Percentiles rank a stretch among this genome's conserved stretches.
Conservation (phyloP, 1,140 invertebrate genomes). For the Epicauta chinensis region DNA sequence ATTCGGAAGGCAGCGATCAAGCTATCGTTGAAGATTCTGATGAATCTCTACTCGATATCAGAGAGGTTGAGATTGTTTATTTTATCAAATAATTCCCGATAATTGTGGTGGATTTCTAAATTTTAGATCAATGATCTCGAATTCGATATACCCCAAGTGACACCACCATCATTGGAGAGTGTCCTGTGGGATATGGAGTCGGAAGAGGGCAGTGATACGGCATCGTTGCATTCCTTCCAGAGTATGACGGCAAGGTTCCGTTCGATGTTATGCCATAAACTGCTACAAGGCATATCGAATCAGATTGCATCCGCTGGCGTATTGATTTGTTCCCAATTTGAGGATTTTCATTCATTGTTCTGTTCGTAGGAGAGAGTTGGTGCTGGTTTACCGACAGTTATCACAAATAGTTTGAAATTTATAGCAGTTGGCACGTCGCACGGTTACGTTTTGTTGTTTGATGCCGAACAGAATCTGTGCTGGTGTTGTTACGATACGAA, state of each 20-base stretch:
- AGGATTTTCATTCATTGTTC: constrained; percentile 20
- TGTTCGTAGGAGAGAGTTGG: constrained; percentile 73
- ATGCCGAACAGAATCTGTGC: constrained; percentile 73
- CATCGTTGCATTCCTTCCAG: constrained; percentile 48
- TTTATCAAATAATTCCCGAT: neutral
- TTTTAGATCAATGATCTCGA: constrained; percentile 70
- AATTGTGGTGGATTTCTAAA: neutral
- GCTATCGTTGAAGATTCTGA: constrained; percentile 37
- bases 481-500: constrained; percentile 71
- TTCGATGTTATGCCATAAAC: constrained; percentile 72
- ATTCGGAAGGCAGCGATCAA: constrained; percentile 35
- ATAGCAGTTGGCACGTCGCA: constrained; percentile 90
- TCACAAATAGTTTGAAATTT: constrained; percentile 68
- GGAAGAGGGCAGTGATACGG: constrained; percentile 51
- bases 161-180: constrained; percentile 76
- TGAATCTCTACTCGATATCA: constrained; percentile 37
- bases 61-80: constrained; percentile 35
- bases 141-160: constrained; percentile 73
- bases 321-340: constrained; percentile 33
- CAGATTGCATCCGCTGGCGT: constrained; percentile 77
- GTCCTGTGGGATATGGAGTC: constrained; percentile 73
- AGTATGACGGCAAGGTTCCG: constrained; percentile 46
- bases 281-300: constrained; percentile 77
- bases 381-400: constrained; percentile 79
- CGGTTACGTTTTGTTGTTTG: constrained; percentile 86